Percentiles rank a stretch among this genome's conserved stretches.
Evolutionary conservation across 2,797 vertebrate genomes (phyloP).

Genomic region (Sebastes goodei): DNA sequence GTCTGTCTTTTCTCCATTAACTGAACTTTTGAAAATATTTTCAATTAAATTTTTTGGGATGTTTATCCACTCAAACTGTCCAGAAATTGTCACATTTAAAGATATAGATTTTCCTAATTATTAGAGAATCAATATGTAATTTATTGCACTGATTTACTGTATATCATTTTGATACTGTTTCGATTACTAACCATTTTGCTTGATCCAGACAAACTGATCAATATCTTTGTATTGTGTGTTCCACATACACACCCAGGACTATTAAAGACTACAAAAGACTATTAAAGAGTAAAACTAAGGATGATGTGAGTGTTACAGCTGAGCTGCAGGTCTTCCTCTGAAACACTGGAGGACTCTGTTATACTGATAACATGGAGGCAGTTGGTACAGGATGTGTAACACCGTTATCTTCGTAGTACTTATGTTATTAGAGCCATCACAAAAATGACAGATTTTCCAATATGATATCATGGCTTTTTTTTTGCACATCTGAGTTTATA

Average conservation of each 20-base stretch:
- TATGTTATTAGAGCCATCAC: neutral
- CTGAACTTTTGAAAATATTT: neutral
- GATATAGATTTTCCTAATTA: neutral
- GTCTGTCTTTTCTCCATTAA: neutral
- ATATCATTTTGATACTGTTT: neutral
- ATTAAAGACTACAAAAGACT: neutral
- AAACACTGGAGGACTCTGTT: conserved; percentile 3
- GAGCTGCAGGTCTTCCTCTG: neutral
- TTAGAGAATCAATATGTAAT: neutral
- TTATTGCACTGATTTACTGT: neutral
- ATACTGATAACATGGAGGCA: neutral
- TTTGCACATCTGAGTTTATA: neutral
- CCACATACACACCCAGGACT: neutral
- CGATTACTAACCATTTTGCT: neutral
- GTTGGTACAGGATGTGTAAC: neutral
- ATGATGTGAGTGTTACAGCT: neutral
- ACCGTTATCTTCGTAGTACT: neutral
- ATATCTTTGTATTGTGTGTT: neutral
- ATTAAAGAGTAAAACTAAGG: neutral
- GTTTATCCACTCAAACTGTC: neutral
- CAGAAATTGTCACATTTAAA: neutral
- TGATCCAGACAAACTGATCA: neutral
- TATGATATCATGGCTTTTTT: neutral
- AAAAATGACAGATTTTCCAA: neutral
- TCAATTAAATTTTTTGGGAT: rapidly evolving